Percentiles rank a stretch among this genome's conserved stretches.
Evolutionary conservation across 2,797 vertebrate species (phyloP).

Genomic region (Phataginus tricuspis): DNA sequence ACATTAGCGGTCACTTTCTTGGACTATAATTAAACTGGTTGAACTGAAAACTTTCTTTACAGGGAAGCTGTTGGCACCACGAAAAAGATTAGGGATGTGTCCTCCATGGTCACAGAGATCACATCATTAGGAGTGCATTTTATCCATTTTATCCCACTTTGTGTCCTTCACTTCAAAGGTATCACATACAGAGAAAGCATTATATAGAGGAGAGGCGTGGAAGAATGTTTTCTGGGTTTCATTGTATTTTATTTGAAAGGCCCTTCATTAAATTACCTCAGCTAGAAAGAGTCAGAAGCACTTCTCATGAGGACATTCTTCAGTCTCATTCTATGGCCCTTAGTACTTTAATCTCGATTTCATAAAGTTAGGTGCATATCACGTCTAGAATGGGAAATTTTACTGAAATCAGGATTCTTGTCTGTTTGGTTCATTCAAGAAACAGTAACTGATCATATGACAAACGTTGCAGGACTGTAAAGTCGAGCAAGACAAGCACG

Average conservation of each 20-base stretch:
- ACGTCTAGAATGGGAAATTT: slow-evolving; percentile 19
- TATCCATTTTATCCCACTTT: neutral
- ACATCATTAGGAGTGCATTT: neutral
- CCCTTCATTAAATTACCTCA: neutral
- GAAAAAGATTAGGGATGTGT: neutral
- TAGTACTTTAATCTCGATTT: neutral
- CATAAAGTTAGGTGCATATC: neutral
- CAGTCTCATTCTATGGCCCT: neutral
- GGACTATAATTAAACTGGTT: neutral
- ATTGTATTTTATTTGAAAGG: neutral
- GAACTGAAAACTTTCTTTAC: neutral
- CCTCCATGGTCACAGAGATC: neutral
- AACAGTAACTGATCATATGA: neutral
- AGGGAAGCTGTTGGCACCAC: neutral
- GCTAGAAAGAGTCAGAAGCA: neutral
- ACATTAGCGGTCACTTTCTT: neutral
- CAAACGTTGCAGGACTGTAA: neutral
- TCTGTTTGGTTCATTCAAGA: neutral
- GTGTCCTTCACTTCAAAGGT: neutral
- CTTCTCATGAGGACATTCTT: neutral
- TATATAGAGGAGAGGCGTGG: neutral
- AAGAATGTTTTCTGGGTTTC: neutral
- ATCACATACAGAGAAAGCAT: neutral
- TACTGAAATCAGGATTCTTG: neutral
- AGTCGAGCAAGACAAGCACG: neutral